A percentile compares a stretch with the other conserved stretches of the same genome.
phyloP scores from a whole-genome alignment of 2,113 vertebrate genomes.

The Microtus montanus region DNA sequence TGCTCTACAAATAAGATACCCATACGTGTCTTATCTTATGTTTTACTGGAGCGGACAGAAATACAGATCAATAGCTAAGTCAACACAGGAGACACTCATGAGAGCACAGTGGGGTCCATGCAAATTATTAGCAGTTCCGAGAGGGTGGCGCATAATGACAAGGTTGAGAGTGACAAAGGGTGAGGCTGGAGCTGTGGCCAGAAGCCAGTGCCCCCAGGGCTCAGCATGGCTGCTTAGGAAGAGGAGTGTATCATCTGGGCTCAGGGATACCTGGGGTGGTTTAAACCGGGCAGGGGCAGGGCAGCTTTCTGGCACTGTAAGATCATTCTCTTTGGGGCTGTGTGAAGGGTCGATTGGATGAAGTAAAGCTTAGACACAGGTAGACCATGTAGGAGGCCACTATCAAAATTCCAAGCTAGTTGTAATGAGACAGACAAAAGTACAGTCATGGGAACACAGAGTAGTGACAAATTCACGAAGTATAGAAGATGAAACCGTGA shows the following conservation, averaged over 20 bases:
- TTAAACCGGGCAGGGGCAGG: background rate
- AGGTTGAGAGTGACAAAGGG: background rate
- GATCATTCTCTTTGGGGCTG: background rate
- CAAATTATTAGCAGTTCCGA: background rate
- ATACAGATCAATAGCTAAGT: conserved; percentile 17
- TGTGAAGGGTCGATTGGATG: background rate
- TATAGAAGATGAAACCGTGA: background rate
- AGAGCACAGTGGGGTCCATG: background rate
- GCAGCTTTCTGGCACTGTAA: conserved; percentile 12
- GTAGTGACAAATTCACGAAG: conserved; percentile 1
- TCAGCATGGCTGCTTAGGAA: background rate
- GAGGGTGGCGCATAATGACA: background rate
- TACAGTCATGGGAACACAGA: background rate
- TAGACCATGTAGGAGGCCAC: background rate
- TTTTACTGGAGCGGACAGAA: conserved; percentile 6
- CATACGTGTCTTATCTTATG: background rate
- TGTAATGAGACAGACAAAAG: background rate
- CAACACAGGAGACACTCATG: background rate
- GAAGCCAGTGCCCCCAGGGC: background rate
- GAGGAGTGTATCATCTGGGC: conserved; percentile 3
- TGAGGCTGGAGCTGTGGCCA: background rate
- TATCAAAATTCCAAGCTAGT: background rate
- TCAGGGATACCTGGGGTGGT: background rate
- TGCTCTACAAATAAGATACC: background rate
- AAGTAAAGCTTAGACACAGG: background rate